phyloP scores from a whole-genome alignment of 2,113 vertebrate genomes.

The Brachionichthys hirsutus region DNA sequence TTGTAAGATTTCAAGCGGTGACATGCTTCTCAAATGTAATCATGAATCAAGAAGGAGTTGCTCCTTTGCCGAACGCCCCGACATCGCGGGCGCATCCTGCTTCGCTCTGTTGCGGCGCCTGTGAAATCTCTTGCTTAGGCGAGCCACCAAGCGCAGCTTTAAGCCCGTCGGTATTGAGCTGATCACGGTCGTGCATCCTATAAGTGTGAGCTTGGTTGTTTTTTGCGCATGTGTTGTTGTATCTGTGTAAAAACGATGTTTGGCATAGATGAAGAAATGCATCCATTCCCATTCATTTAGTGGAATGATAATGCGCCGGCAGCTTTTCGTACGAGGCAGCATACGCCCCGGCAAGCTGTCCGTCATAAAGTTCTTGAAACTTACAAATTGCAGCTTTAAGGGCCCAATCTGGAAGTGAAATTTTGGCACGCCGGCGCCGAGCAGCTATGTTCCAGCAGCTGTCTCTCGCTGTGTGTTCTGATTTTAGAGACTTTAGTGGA shows the following conservation, averaged over 20 bases:
- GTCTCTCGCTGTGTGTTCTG: conserved; percentile 43
- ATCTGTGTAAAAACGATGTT: conserved; percentile 62
- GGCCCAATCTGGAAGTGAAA: conserved; percentile 73
- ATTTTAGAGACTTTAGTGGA: conserved; percentile 36
- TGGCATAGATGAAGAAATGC: conserved; percentile 45
- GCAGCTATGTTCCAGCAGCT: conserved; percentile 51
- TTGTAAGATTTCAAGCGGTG: conserved; percentile 68
- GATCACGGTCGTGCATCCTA: conserved; percentile 45
- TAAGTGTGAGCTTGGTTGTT: conserved; percentile 57
- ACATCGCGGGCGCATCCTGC: conserved; percentile 38
- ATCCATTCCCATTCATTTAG: conserved; percentile 53
- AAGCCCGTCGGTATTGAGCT: conserved; percentile 32
- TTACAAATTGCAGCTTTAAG: conserved; percentile 78
- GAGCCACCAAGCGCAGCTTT: conserved; percentile 51
- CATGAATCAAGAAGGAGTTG: conserved; percentile 42
- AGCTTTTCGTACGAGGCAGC: conserved; percentile 42
- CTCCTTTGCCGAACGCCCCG: conserved; percentile 43
- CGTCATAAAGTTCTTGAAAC: conserved; percentile 68
- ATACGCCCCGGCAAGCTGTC: conserved; percentile 62
- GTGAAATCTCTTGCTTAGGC: conserved; percentile 31
- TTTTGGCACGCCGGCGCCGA: conserved; percentile 42
- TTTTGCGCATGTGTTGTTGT: conserved; percentile 55
- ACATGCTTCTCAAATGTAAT: conserved; percentile 62
- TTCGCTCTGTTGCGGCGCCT: conserved; percentile 9
- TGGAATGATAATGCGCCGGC: conserved; percentile 46